Evolutionary conservation across 2,113 vertebrate genomes (phyloP), one percentile per base, ranked within the genome.

Genomic region (Cinclus cinclus): DNA sequence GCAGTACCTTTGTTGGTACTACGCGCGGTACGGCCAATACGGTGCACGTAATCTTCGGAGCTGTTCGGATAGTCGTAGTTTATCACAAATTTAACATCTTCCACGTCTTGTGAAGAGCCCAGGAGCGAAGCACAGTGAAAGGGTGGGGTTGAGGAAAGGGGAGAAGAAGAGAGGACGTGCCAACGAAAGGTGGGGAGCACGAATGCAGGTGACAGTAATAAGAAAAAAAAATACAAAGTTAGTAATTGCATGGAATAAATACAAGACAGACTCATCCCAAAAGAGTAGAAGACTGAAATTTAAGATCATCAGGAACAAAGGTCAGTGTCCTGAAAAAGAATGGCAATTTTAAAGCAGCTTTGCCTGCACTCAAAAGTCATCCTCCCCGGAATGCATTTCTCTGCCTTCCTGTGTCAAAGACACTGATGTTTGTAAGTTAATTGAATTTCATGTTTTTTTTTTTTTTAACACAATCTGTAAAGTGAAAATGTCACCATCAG

Each of bases 41-140:
- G 98, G 93, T 99, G 99, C 92, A 99, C 99, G 0, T 99, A 99
- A 97, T 99, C 99, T 97, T 99, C 99, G 0, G 99, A 99, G 92
- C 98, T 99, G 98, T 98, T 99, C 83, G 99, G 99, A 97, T 99
- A 99, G 98, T 99, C 99, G 96, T 99, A 99, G 98, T 99, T 99
- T 98, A 99, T 99, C 98, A 99, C 99, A 97, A 99, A 99, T 98
- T 99, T 99, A 96, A 99, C 97, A 69, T 99, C 99, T 97, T 99
- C 99, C 98, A 99, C 99, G 6, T 99, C 99, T 98, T 99, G 98
- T 92, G 68, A 94, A 90, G 94, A 82, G 86, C 94, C 87, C 96
- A 82, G 89, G 83, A 55, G 95, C 83, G 59, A 97, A 97, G 94
- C 92, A 97, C 97, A 97, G 96, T 90, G 95, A 95, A 96, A n/a